Base-by-base conservation (phyloP, 2,797 vertebrate species). In the Gephyroberyx darwinii region DNA sequence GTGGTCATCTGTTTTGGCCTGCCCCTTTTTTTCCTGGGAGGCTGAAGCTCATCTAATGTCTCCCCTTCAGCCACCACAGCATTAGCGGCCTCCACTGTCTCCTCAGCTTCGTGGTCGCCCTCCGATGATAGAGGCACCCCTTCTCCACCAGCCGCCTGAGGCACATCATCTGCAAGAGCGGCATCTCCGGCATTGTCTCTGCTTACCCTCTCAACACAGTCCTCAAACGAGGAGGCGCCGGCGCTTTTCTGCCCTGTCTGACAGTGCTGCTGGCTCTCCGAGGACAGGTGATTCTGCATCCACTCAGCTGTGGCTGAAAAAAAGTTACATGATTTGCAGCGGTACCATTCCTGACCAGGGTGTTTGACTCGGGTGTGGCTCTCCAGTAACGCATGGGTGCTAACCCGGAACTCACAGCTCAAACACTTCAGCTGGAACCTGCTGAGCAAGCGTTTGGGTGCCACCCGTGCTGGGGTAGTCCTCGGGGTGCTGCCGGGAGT, bases 231-330 rank as follows among this genome's bases (percentile, higher is more conserved):
- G 50, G 85, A 91, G 26, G 92, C 72, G 14, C 94, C 94, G 41
- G 93, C 84, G 31, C 90, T 93, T 68, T 92, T 93, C 79, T 95
- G 94, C 75, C 85, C 92, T 52, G 93, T 95, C 69, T 95, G 91
- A 84, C 93, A 93, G 85, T 94, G 93, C 86, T 92, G 91, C 88
- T 99, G 97, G 53, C 93, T 93, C 31, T 95, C 95, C 58, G 96
- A 95, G 74, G 92, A 94, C 78, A 98, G 93, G 85, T 98, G 98
- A 17, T 90, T 87, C 51, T 96, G 94, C 97, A 99, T 99, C 77
- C 95, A 96, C 78, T 96, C 94, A 39, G 93, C 92, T 51, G 96
- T 96, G 80, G 96, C 89, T 0, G 96, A 94, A 81, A 96, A 96
- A 60, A 97, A 95, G 82, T 95, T 94, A 52, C 98, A 99, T 0